A percentile compares a stretch with the other conserved stretches of the same genome.
Evolutionary conservation across 2,113 vertebrate species (phyloP).

Genomic region (Gavia stellata): DNA sequence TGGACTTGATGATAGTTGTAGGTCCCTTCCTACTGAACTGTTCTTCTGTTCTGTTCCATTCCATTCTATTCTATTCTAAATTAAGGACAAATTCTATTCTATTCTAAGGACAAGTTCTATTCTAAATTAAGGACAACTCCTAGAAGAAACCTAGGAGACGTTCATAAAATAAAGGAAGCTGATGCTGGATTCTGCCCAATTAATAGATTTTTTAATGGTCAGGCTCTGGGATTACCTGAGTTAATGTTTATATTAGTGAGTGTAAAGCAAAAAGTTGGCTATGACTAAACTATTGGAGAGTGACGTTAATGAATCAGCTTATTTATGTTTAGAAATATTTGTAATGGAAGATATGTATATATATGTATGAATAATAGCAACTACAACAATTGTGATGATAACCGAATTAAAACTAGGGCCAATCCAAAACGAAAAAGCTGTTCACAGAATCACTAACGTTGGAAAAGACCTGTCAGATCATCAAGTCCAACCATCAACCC

Average conservation of each 20-base stretch:
- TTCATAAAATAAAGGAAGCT: background rate
- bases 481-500: too few relatives aligned
- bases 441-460: too few relatives aligned
- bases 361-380: background rate
- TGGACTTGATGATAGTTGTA: background rate
- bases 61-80: background rate
- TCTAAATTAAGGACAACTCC: background rate
- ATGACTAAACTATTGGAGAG: background rate
- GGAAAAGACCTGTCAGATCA: too few relatives aligned
- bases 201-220: background rate
- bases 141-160: accelerated
- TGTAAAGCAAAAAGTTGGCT: background rate
- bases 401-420: background rate
- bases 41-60: background rate
- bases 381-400: background rate
- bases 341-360: background rate
- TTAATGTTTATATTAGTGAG: background rate
- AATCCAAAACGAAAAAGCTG: background rate
- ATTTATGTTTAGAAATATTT: background rate
- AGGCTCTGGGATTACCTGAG: background rate
- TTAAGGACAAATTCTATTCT: background rate
- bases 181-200: background rate
- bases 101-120: background rate
- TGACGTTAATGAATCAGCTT: background rate
- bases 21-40: background rate